A percentile compares a stretch with the other conserved stretches of the same genome.
phyloP scores from a whole-genome alignment of 2,888 invertebrate species.

The Machimus rusticus region DNA sequence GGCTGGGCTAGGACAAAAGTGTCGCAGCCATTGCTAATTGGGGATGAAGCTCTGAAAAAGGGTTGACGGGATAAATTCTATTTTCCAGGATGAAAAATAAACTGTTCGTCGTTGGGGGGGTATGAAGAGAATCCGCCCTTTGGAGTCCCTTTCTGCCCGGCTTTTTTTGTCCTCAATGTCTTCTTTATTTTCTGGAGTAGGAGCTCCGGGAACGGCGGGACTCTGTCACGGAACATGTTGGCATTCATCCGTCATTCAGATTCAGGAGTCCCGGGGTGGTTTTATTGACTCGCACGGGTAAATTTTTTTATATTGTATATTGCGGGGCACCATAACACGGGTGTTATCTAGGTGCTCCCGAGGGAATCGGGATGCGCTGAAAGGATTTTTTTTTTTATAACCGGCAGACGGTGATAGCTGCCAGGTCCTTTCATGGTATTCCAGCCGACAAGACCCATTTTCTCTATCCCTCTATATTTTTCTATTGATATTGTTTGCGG shows the following conservation, averaged over 20 bases:
- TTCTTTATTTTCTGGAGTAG: neutral
- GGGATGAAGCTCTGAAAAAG: neutral
- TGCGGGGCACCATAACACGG: neutral
- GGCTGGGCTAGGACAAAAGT: neutral
- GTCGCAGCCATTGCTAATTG: neutral
- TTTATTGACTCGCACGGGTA: neutral
- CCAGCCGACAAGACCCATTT: neutral
- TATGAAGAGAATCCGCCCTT: neutral
- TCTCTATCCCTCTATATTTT: neutral
- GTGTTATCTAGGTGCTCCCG: neutral
- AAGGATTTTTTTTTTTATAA: neutral
- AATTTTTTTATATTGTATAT: neutral
- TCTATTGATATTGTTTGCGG: neutral
- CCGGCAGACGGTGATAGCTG: neutral
- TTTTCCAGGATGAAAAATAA: neutral
- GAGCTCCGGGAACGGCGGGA: neutral
- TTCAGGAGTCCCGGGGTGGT: neutral
- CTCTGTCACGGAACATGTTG: neutral
- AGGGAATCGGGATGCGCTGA: neutral
- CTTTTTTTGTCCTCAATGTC: neutral
- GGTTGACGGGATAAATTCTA: neutral
- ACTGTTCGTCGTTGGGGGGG: neutral
- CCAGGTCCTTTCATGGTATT: neutral
- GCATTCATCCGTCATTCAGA: neutral
- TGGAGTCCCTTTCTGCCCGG: neutral